phyloP scores from a whole-genome alignment of 2,888 invertebrate species.

The Podabrus alpinus region DNA sequence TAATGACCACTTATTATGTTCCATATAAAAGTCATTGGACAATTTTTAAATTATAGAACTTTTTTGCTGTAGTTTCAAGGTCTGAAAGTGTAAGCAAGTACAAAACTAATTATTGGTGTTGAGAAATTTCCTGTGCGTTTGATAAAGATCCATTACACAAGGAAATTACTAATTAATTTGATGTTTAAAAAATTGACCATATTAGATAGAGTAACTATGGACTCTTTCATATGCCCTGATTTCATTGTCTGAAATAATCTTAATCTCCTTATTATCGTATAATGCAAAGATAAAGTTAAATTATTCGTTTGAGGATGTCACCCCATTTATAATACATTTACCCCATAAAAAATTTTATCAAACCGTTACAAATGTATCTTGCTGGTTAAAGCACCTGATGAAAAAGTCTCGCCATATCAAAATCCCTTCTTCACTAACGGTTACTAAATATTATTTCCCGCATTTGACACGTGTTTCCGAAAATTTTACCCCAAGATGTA shows the following conservation, averaged over 20 bases:
- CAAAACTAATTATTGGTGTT: neutral
- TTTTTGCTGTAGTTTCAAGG: neutral
- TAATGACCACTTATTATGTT: neutral
- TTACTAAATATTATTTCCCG: slow-evolving; percentile 20
- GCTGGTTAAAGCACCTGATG: slow-evolving; percentile 18
- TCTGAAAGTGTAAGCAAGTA: neutral
- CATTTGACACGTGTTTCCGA: slow-evolving; percentile 28
- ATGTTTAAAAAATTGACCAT: neutral
- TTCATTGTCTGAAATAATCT: neutral
- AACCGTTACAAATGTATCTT: neutral
- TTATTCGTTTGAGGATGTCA: neutral
- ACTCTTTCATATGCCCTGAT: neutral
- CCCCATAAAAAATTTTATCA: neutral
- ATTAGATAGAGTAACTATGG: neutral
- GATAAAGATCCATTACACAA: neutral
- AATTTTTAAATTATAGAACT: neutral
- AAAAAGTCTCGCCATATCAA: slow-evolving; percentile 18
- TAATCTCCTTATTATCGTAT: neutral
- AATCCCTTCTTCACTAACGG: slow-evolving; percentile 19
- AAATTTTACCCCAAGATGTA: slow-evolving; percentile 20
- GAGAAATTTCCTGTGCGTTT: neutral
- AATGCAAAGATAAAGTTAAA: neutral
- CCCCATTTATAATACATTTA: neutral
- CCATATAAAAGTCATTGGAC: neutral
- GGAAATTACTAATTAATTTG: neutral